These are phyloP conservation scores for Lipophrys pholis DNA, from an alignment of 2,113 vertebrate species.

Conservation along the genomic window DNA sequence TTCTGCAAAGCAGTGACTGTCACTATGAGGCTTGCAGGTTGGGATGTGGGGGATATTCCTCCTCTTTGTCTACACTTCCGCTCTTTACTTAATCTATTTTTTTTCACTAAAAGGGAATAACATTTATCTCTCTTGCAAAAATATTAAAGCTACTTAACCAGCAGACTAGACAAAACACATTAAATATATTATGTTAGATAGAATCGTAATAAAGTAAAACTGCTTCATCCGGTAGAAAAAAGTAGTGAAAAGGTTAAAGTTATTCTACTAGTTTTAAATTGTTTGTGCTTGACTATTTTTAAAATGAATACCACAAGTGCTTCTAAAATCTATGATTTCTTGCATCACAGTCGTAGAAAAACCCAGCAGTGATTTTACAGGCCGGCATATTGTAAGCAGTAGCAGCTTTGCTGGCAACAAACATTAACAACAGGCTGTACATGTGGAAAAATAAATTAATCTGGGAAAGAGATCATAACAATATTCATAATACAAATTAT, in stretches of 20 bases:
- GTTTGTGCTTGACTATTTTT: background rate
- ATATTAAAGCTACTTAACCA: background rate
- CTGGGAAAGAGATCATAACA: no score
- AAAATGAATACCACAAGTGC: background rate
- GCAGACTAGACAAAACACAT: background rate
- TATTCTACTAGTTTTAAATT: background rate
- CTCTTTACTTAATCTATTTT: no score
- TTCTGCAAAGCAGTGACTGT: no score
- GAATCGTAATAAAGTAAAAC: no score
- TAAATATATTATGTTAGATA: no score
- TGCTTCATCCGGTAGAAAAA: no score
- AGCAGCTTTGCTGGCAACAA: constrained; percentile 17
- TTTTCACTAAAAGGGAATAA: no score
- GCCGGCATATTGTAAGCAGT: background rate
- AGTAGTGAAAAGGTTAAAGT: background rate
- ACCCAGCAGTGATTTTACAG: background rate
- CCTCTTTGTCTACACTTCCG: no score
- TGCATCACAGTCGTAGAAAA: constrained; percentile 1
- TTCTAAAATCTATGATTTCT: background rate
- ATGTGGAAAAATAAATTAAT: background rate
- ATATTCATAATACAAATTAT: no score
- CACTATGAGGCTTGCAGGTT: no score
- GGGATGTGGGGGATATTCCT: no score
- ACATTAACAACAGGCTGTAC: background rate
- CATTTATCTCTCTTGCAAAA: no score